Conservation (phyloP, 2,113 vertebrate species). For the Elephas maximus region DNA sequence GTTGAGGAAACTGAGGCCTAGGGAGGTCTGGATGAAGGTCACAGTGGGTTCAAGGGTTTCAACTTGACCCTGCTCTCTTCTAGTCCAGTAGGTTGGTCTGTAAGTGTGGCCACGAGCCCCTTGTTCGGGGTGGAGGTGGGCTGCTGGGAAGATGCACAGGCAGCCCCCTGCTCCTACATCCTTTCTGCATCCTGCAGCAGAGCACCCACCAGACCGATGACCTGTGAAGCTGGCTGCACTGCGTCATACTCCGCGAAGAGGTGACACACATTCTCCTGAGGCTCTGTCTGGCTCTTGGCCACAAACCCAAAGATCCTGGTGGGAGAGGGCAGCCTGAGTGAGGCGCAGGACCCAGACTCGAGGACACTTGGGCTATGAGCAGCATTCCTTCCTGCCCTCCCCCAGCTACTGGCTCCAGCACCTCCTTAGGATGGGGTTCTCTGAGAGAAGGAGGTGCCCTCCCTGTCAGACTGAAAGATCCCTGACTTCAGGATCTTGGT, state of each 20-base stretch:
- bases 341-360: not conserved
- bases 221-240: slow-evolving; percentile 86
- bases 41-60: not conserved
- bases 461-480: not conserved
- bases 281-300: slow-evolving; percentile 91
- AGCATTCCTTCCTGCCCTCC: not conserved
- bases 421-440: not conserved
- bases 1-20: not conserved
- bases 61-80: not conserved
- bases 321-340: slow-evolving; percentile 56
- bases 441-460: not conserved
- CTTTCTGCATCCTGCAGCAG: slow-evolving; percentile 84
- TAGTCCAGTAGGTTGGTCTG: not conserved
- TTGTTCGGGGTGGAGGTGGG: not conserved
- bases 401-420: not conserved
- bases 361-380: not conserved
- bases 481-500: not conserved
- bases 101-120: not conserved
- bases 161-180: not conserved
- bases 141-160: not conserved
- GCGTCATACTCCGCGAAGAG: slow-evolving; percentile 94
- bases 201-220: slow-evolving; percentile 87
- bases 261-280: slow-evolving; percentile 93
- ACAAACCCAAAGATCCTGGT: slow-evolving; percentile 95
- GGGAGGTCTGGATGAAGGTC: not conserved